These are phyloP conservation scores for Palythoa caribaeorum DNA, from an alignment of 92 coral and sea anemone species.

Conservation along the genomic window DNA sequence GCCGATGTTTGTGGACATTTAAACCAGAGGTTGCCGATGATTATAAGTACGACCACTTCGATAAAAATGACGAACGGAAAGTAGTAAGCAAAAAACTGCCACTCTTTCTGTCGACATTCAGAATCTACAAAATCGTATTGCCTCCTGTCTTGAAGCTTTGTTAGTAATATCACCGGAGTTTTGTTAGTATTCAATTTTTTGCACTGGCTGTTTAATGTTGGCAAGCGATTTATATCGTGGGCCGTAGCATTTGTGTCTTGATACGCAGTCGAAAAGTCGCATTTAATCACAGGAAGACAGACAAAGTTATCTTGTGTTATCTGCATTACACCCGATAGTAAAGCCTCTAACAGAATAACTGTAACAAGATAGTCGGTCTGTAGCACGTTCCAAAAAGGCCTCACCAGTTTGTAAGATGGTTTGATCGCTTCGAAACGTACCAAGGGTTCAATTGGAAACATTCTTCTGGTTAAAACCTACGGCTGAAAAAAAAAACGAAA, in stretches of 20 bases:
- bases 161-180: constrained; percentile 20
- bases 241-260: neutral
- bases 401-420: constrained; percentile 46
- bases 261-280: constrained; percentile 17
- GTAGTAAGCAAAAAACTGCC: constrained; percentile 62
- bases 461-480: neutral
- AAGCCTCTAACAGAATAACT: constrained; percentile 33
- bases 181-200: neutral
- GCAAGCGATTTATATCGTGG: neutral
- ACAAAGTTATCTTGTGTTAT: constrained; percentile 42
- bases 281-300: constrained; percentile 65
- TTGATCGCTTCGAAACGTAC: constrained; percentile 47
- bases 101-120: constrained; percentile 57
- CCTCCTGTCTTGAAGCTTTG: constrained; percentile 56
- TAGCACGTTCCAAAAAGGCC: constrained; percentile 58
- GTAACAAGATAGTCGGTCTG: constrained; percentile 56
- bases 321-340: constrained; percentile 58
- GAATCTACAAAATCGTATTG: constrained; percentile 71
- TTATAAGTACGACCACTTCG: constrained; percentile 52
- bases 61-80: constrained; percentile 54
- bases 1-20: constrained; percentile 58
- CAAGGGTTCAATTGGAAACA: constrained; percentile 53
- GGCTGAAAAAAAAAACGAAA: too few relatives aligned
- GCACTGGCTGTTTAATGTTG: constrained; percentile 6
- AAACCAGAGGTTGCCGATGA: constrained; percentile 69